A percentile compares a stretch with the other conserved stretches of the same genome.
These are phyloP conservation scores for Drosophila mercatorum DNA, from an alignment of 2,888 invertebrate species.

Conservation along the genomic window DNA sequence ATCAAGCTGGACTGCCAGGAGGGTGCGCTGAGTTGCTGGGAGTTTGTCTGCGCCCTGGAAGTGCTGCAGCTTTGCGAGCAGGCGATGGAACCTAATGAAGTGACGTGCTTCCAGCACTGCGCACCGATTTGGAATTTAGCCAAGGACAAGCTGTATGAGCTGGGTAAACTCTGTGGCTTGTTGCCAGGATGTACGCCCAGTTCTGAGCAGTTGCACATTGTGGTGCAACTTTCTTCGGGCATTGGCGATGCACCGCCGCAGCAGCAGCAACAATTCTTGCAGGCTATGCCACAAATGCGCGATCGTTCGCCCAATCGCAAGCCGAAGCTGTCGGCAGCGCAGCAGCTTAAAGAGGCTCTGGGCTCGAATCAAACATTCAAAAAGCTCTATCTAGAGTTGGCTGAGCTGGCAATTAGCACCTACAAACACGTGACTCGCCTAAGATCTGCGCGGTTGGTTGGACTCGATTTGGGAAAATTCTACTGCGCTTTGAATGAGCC, in stretches of 20 bases:
- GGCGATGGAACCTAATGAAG: slow-evolving; percentile 88
- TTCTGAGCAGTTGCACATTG: slow-evolving; percentile 95
- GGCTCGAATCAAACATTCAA: slow-evolving; percentile 95
- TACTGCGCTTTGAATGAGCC: slow-evolving; percentile 94
- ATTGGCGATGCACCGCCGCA: slow-evolving; percentile 91
- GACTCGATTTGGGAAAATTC: slow-evolving; percentile 94
- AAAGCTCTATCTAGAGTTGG: slow-evolving; percentile 95
- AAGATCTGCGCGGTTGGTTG: slow-evolving; percentile 93
- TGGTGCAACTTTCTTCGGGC: slow-evolving; percentile 95
- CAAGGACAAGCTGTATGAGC: slow-evolving; percentile 90
- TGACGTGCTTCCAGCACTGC: slow-evolving; percentile 92
- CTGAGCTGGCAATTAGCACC: slow-evolving; percentile 97
- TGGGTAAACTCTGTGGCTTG: slow-evolving; percentile 95
- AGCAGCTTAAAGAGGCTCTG: slow-evolving; percentile 94
- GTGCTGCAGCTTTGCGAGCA: slow-evolving; percentile 93
- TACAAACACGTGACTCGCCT: slow-evolving; percentile 95
- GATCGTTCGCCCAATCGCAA: slow-evolving; percentile 85
- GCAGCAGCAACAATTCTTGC: slow-evolving; percentile 66
- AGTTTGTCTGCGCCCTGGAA: slow-evolving; percentile 95
- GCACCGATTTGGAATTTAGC: slow-evolving; percentile 95
- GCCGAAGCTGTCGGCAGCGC: slow-evolving; percentile 87
- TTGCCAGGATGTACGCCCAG: slow-evolving; percentile 92
- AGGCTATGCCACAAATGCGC: slow-evolving; percentile 80
- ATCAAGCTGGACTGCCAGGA: slow-evolving; percentile 91
- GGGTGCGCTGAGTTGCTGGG: slow-evolving; percentile 96